These are phyloP conservation scores for Hermaeophaga mercurialis DNA, from an alignment of 2,888 invertebrate species.

Conservation along the genomic window DNA sequence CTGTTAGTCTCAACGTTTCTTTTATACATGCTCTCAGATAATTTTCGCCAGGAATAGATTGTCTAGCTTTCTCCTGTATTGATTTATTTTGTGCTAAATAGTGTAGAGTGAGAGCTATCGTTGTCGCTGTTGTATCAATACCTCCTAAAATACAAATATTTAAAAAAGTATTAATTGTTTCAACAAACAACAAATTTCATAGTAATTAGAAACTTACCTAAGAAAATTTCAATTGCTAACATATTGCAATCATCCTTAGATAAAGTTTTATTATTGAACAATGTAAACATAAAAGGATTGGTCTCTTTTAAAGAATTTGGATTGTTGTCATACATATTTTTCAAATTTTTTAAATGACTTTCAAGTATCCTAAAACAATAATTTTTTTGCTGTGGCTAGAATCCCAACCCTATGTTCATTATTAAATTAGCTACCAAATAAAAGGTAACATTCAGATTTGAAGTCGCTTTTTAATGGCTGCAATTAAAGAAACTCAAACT, in stretches of 20 bases:
- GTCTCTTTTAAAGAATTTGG: constrained; percentile 34
- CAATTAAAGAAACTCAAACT: too few relatives aligned
- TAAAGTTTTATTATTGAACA: constrained; percentile 56
- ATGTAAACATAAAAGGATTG: constrained; percentile 51
- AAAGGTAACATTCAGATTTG: too few relatives aligned
- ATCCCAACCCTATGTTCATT: too few relatives aligned
- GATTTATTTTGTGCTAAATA: constrained; percentile 66
- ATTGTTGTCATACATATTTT: constrained; percentile 35
- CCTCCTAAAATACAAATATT: constrained; percentile 54
- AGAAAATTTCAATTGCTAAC: constrained; percentile 62
- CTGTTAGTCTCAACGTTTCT: constrained; percentile 69
- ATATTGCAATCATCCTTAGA: constrained; percentile 58
- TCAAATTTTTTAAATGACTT: constrained; percentile 38
- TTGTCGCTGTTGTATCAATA: constrained; percentile 63
- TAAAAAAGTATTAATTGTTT: neutral
- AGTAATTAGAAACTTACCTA: constrained; percentile 43
- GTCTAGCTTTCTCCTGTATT: constrained; percentile 66
- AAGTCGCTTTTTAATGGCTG: too few relatives aligned
- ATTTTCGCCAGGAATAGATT: constrained; percentile 62
- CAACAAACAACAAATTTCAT: neutral
- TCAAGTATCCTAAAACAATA: constrained; percentile 43
- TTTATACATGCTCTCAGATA: constrained; percentile 76
- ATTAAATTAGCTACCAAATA: too few relatives aligned
- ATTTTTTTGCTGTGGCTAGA: too few relatives aligned
- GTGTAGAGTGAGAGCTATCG: constrained; percentile 58